Evolutionary conservation across 2,113 vertebrate genomes (phyloP).

Genomic region (Rhineura floridana): DNA sequence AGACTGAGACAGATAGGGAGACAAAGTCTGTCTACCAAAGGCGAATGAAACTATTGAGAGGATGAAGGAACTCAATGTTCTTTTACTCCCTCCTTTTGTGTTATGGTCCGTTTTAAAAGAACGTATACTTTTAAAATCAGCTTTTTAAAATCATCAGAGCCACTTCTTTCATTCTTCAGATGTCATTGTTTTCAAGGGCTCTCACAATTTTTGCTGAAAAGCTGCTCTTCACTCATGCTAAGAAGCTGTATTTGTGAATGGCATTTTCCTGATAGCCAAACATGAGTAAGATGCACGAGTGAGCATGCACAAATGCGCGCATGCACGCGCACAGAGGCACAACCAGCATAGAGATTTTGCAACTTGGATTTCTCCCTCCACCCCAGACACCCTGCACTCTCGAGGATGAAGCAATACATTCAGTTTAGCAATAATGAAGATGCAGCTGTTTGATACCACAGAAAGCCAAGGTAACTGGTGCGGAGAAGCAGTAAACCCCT

Average conservation of each 20-base stretch:
- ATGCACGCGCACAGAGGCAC: background rate
- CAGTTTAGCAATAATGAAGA: background rate
- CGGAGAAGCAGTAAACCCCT: background rate
- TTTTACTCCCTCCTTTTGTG: conserved; percentile 7
- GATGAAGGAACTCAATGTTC: background rate
- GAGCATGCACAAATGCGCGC: too few species aligned
- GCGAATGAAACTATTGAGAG: background rate
- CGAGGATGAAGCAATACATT: rapidly evolving
- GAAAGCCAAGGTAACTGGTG: background rate
- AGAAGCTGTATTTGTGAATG: background rate
- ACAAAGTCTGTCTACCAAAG: conserved; percentile 32
- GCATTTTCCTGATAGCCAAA: background rate
- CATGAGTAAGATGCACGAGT: background rate
- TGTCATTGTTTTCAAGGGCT: conserved; percentile 5
- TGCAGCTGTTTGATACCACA: background rate
- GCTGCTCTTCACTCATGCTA: background rate
- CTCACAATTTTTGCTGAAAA: conserved; percentile 23
- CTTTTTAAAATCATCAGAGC: conserved; percentile 32
- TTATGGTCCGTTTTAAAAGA: background rate
- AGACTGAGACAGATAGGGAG: background rate
- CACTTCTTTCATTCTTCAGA: conserved; percentile 7
- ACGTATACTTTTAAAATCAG: background rate
- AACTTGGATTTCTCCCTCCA: background rate
- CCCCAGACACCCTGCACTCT: background rate
- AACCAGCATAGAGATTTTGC: background rate